These are phyloP conservation scores for Venustaconcha ellipsiformis DNA, from an alignment of 1,140 invertebrate genomes.

Conservation along the genomic window DNA sequence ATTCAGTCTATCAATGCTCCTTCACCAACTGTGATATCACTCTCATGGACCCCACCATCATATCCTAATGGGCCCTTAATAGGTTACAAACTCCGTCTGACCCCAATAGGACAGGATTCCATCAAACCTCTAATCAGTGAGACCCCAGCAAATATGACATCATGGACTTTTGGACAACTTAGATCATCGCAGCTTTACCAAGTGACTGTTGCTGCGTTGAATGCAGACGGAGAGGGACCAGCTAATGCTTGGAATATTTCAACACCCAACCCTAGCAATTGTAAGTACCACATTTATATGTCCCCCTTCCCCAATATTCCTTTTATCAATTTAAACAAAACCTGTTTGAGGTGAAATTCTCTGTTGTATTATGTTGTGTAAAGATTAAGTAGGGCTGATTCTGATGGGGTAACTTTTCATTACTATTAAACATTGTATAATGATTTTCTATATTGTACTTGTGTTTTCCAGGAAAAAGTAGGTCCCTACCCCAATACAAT, in stretches of 20 bases:
- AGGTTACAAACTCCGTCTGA: slow-evolving; percentile 83
- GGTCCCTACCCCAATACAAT: too few relatives aligned
- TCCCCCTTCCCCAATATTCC: too few relatives aligned
- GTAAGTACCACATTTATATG: slow-evolving; percentile 34
- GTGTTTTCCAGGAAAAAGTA: too few relatives aligned
- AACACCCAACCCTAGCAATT: slow-evolving; percentile 70
- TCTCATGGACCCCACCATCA: slow-evolving; percentile 89
- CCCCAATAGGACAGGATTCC: slow-evolving; percentile 55
- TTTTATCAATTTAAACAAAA: too few relatives aligned
- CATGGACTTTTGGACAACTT: slow-evolving; percentile 84
- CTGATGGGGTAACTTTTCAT: too few relatives aligned
- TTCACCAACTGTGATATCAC: slow-evolving; percentile 83
- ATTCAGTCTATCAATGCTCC: slow-evolving; percentile 79
- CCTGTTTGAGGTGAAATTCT: too few relatives aligned
- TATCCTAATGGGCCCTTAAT: slow-evolving; percentile 89
- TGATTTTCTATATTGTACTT: too few relatives aligned
- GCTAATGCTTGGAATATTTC: slow-evolving; percentile 74
- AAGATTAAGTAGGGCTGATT: too few relatives aligned
- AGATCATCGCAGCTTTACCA: slow-evolving; percentile 80
- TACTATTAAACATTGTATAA: too few relatives aligned
- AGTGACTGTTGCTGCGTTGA: slow-evolving; percentile 83
- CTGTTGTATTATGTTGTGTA: too few relatives aligned
- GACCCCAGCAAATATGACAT: slow-evolving; percentile 72
- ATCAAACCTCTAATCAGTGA: slow-evolving; percentile 71
- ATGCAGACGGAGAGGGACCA: slow-evolving; percentile 84